Percentiles rank a stretch among this genome's conserved stretches.
Evolutionary conservation across 2,888 invertebrate genomes (phyloP).

Genomic region (Celastrina argiolus): DNA sequence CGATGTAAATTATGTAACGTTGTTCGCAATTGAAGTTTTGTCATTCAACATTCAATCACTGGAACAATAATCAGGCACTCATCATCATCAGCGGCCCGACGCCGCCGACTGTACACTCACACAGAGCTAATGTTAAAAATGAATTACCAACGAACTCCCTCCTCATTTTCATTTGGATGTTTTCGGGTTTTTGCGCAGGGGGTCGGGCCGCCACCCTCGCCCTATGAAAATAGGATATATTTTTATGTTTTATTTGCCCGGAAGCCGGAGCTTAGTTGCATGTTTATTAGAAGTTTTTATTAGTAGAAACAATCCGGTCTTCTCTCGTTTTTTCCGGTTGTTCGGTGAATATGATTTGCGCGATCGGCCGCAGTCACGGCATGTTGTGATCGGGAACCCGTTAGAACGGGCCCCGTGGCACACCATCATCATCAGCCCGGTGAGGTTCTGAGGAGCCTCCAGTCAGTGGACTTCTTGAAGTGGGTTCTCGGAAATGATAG

Average conservation of each 20-base stretch:
- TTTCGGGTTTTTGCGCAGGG: conserved; percentile 79
- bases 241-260: conserved; percentile 79
- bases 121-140: conserved; percentile 77
- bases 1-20: background rate
- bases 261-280: conserved; percentile 77
- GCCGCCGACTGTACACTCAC: conserved; percentile 74
- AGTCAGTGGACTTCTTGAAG: no score
- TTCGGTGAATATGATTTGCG: conserved; percentile 54
- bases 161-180: conserved; percentile 79
- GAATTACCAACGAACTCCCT: conserved; percentile 75
- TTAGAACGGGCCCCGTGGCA: conserved; percentile 3
- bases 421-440: background rate
- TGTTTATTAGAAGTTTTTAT: conserved; percentile 78
- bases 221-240: conserved; percentile 79
- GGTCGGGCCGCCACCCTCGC: conserved; percentile 54
- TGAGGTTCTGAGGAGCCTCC: no score
- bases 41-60: no score
- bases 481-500: no score
- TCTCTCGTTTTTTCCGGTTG: conserved; percentile 33
- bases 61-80: no score
- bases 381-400: conserved; percentile 14
- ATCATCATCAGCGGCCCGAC: conserved; percentile 27
- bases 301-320: conserved; percentile 69
- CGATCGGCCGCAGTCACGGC: conserved; percentile 35
- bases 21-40: background rate